Evolutionary conservation across 2,797 vertebrate genomes (phyloP), one percentile per base, ranked within the genome.

Genomic region (Betta splendens): DNA sequence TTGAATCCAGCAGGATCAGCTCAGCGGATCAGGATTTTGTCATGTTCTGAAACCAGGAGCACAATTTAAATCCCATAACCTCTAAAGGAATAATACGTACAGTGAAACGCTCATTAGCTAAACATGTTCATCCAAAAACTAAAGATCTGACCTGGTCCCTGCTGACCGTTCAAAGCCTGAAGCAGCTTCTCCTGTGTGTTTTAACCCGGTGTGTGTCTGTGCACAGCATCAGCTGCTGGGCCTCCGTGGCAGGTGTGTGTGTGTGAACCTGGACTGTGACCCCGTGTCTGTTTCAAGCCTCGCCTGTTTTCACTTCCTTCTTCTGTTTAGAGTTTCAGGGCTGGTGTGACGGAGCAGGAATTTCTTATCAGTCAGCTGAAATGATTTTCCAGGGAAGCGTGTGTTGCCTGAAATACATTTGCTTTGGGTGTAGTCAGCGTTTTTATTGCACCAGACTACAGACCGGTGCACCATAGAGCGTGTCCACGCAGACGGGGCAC

Each of bases 251-350:
- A 80, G 85, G 77, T 80, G 57, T 58, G 62, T 23, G 22, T 37
- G 26, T 43, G 28, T 36, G 52, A 56, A 42, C 50, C 47, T 66
- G 32, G 40, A 72, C 70, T 55, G 45, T 55, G 46, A 74, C 36
- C 52, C 38, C 28, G 12, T 38, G 28, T 51, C 29, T 40, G 11
- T 21, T 10, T 22, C 31, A 21, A 44, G 55, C 22, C 35, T 20
- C 35, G 26, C 33, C 39, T n/a, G n/a, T n/a, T n/a, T n/a, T n/a
- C 57, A 20, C 51, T 76, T 88, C 85, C 82, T 82, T 56, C 81
- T 85, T 85, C 66, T 68, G 68, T 28, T 3, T 9, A 63, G 23
- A 44, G 11, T 25, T 56, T 37, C 44, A 72, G 52, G 22, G 39
- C 16, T 1, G 5, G 6, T 8, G 1, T 64, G 53, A 70, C 49